phyloP scores from a whole-genome alignment of 2,113 vertebrate species.

The Leucopsar rothschildi region DNA sequence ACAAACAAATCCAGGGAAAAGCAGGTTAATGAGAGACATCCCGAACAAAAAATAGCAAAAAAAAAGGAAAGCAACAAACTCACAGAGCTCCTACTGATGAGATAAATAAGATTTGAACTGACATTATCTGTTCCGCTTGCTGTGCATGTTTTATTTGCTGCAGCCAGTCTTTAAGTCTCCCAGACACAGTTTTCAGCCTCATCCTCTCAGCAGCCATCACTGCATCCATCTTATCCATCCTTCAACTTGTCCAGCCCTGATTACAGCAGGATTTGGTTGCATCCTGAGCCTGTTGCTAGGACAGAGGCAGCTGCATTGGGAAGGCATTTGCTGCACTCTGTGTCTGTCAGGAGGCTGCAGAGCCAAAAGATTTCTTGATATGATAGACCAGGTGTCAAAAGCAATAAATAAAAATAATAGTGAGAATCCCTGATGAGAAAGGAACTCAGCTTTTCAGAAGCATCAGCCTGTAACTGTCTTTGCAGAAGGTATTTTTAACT shows the following conservation, averaged over 20 bases:
- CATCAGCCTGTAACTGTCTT: neutral
- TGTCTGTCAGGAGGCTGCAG: neutral
- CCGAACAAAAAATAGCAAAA: neutral
- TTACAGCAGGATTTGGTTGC: neutral
- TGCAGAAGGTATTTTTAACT: neutral
- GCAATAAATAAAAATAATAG: constrained; percentile 32
- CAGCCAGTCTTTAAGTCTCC: neutral
- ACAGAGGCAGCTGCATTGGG: neutral
- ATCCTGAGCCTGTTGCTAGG: constrained; percentile 17
- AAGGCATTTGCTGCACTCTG: neutral
- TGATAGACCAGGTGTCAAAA: constrained; percentile 36
- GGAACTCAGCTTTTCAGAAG: neutral
- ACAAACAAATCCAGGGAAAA: constrained; percentile 48
- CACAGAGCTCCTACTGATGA: neutral
- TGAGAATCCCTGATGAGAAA: neutral
- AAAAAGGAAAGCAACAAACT: constrained; percentile 2
- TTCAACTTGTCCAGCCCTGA: neutral
- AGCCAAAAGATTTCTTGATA: neutral
- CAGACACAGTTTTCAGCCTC: neutral
- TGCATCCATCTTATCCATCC: neutral
- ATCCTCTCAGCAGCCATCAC: constrained; percentile 10
- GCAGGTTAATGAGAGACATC: constrained; percentile 64
- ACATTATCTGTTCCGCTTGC: constrained; percentile 20
- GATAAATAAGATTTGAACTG: constrained; percentile 49
- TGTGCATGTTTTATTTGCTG: neutral